These are phyloP conservation scores for Lamellibrachia columna DNA, from an alignment of 2,888 invertebrate species.

Conservation along the genomic window DNA sequence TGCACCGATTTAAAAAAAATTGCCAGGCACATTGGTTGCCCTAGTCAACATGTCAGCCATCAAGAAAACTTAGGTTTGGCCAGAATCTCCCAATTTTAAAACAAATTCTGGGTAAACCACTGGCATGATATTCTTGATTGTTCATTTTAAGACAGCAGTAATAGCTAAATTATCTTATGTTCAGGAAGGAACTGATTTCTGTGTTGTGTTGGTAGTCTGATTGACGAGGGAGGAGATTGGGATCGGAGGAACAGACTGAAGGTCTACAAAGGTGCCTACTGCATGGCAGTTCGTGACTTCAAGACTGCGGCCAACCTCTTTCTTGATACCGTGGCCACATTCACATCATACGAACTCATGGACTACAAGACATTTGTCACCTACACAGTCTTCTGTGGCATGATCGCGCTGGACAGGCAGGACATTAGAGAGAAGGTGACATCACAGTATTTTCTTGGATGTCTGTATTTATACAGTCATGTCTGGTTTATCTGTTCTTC, in stretches of 20 bases:
- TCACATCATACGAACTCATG: constrained; percentile 98
- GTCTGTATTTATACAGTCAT: background rate
- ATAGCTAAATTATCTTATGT: no score
- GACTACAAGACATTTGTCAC: constrained; percentile 87
- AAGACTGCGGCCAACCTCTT: constrained; percentile 92
- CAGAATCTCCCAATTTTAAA: no score
- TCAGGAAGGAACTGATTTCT: no score
- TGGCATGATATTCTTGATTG: no score
- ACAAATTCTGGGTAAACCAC: no score
- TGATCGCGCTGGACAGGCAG: constrained; percentile 84
- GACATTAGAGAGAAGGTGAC: constrained; percentile 80
- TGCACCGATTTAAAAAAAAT: no score
- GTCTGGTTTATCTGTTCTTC: background rate
- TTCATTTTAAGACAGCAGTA: no score
- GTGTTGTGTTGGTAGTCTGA: constrained; percentile 66
- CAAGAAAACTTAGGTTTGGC: no score
- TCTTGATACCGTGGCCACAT: constrained; percentile 97
- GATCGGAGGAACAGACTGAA: constrained; percentile 96
- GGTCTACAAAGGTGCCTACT: constrained; percentile 88
- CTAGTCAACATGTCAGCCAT: no score
- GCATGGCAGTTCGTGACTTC: constrained; percentile 95
- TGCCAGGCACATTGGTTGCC: no score
- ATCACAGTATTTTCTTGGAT: background rate
- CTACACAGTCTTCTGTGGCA: constrained; percentile 85
- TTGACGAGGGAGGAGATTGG: constrained; percentile 99